These are phyloP conservation scores for Myanophis thanlyinensis DNA, from an alignment of 2,113 vertebrate genomes.

Conservation along the genomic window DNA sequence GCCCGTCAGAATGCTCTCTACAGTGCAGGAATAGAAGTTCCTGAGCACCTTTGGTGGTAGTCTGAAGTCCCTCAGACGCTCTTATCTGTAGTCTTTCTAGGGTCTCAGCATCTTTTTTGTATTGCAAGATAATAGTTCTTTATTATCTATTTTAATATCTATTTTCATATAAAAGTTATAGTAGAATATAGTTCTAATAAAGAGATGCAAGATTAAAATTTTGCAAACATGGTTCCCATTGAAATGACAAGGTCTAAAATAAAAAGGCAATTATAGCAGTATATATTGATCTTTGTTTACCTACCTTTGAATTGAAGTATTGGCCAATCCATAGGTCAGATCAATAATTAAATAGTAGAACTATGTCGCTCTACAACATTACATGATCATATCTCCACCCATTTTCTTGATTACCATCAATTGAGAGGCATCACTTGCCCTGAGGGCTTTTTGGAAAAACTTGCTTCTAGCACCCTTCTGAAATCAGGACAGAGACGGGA, in stretches of 20 bases:
- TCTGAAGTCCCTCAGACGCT: too few relatives aligned
- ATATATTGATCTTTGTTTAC: neutral
- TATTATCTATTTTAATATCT: too few relatives aligned
- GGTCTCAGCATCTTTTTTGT: too few relatives aligned
- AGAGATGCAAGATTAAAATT: neutral
- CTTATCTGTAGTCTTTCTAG: too few relatives aligned
- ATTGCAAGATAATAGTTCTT: neutral
- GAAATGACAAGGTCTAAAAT: neutral
- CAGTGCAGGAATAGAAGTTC: too few relatives aligned
- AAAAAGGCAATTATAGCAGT: neutral
- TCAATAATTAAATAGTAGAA: neutral
- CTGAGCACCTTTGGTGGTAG: too few relatives aligned
- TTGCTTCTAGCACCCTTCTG: neutral
- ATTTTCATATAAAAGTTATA: neutral
- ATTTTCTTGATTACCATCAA: neutral
- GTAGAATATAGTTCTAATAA: neutral
- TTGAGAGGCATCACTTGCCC: neutral
- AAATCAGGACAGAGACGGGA: neutral
- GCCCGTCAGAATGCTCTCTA: too few relatives aligned
- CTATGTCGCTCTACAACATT: neutral
- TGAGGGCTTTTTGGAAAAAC: neutral
- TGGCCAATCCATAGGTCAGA: neutral
- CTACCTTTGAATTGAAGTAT: neutral
- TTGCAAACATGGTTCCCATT: neutral
- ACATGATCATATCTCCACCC: neutral